Evolutionary conservation across 2,797 vertebrate species (phyloP).

Genomic region (Leptodactylus fallax): DNA sequence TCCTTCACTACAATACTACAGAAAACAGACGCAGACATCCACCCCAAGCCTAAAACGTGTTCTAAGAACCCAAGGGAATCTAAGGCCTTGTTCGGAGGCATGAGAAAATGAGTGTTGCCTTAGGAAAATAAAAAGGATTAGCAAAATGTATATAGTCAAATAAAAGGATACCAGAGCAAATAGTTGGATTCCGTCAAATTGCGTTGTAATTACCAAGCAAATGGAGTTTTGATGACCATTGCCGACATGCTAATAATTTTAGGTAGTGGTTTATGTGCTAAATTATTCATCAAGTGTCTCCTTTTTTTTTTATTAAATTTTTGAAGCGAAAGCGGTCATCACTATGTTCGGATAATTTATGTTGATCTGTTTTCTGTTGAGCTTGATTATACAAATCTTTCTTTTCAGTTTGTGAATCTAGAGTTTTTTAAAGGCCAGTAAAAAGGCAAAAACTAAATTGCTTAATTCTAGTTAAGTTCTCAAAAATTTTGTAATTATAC

Average conservation of each 20-base stretch:
- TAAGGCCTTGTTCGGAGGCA: constrained; percentile 15
- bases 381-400: not conserved
- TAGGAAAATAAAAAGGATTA: constrained; percentile 63
- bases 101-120: constrained; percentile 66
- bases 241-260: constrained; percentile 24
- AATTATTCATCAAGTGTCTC: constrained; percentile 16
- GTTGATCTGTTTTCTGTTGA: constrained; percentile 27
- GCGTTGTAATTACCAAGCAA: constrained; percentile 41
- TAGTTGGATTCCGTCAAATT: constrained; percentile 67
- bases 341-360: constrained; percentile 17
- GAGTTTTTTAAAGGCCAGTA: not conserved
- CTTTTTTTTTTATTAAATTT: constrained; percentile 13
- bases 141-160: constrained; percentile 66
- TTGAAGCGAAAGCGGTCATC: not conserved
- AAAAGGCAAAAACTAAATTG: not conserved
- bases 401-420: not conserved
- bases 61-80: constrained; percentile 29
- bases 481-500: not conserved
- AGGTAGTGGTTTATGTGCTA: constrained; percentile 23
- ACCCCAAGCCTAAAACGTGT: constrained; percentile 62
- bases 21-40: constrained; percentile 67
- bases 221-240: constrained; percentile 34
- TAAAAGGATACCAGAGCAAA: constrained; percentile 66
- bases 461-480: not conserved
- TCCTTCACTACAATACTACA: constrained; percentile 58